phyloP scores from a whole-genome alignment of 1,140 invertebrate genomes.

The Littorina saxatilis region DNA sequence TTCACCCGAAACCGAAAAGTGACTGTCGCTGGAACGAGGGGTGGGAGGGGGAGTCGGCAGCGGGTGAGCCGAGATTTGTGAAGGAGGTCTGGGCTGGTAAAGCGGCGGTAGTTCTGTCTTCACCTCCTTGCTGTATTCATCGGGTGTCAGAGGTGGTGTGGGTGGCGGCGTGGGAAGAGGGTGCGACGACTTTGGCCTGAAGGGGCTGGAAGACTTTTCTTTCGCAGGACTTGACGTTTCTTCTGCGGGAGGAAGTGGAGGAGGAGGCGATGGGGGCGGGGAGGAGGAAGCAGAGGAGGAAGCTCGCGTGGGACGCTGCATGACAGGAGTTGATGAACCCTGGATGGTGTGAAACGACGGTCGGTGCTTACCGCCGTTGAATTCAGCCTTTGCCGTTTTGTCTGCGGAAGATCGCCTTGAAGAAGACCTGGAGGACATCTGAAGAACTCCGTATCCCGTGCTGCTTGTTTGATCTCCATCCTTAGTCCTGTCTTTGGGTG shows the following conservation, averaged over 20 bases:
- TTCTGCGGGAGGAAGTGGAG: not conserved
- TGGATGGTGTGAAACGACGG: conserved; percentile 37
- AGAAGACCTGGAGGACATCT: not conserved
- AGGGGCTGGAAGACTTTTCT: no score
- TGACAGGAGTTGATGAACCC: conserved; percentile 33
- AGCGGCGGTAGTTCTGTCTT: not conserved
- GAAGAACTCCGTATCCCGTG: not conserved
- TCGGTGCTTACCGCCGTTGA: not conserved
- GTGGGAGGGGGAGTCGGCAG: conserved; percentile 17
- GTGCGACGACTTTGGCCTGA: not conserved
- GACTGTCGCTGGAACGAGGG: not conserved
- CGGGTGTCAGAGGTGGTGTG: conserved; percentile 19
- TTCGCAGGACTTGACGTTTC: not conserved
- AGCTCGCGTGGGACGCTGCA: not conserved
- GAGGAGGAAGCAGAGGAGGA: not conserved
- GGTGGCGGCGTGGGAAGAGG: conserved; percentile 10
- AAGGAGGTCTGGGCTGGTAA: not conserved
- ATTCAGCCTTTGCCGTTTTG: not conserved
- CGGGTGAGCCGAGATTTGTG: not conserved
- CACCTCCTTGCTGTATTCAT: not conserved
- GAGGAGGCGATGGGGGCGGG: conserved; percentile 1
- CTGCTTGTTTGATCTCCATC: not conserved
- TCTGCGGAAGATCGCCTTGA: not conserved
- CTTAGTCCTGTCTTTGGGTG: not conserved
- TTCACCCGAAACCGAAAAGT: not conserved